Evolutionary conservation across 2,797 vertebrate genomes (phyloP), one percentile per base, ranked within the genome.

Genomic region (Spondyliosoma cantharus): DNA sequence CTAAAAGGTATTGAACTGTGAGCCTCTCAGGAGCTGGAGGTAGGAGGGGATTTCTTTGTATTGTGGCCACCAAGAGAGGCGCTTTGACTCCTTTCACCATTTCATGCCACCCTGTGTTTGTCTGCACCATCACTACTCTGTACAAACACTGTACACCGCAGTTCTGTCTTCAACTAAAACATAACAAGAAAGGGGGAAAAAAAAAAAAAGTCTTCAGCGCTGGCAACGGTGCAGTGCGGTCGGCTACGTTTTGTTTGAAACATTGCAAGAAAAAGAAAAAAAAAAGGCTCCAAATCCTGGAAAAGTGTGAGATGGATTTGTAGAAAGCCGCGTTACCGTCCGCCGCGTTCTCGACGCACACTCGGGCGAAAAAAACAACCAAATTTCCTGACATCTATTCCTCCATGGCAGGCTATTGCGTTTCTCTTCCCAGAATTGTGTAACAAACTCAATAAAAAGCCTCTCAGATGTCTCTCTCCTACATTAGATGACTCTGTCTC

Each of bases 401-500:
- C 11, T 83, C 53, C 29, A 70, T 42, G 48, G 63, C 60, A 4
- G 13, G 27, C 63, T 79, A 86, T 86, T 83, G 80, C 80, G 78
- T 85, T 78, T 83, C 75, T 68, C 74, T 91, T 92, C 91, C 89
- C 82, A 83, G 86, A 89, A 90, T 59, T 77, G 69, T 70, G 20
- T 25, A 61, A 80, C 68, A 85, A 86, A 86, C 45, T 57, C 42
- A 80, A 71, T 84, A 87, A 90, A 37, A 84, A 90, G 70, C 64
- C 68, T 82, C 68, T 77, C 60, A 20, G 42, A 66, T 61, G 29
- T 25, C 46, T 49, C 43, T 66, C 43, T 63, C 29, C 22, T 49
- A 37, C 32, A 37, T 8, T 37, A 5, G 15, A 78, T 56, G 43
- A 19, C 25, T 29, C 24, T 24, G 17, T 9, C 32, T 19, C 29